Evolutionary conservation across 2,113 vertebrate species (phyloP).

Genomic region (Orycteropus afer): DNA sequence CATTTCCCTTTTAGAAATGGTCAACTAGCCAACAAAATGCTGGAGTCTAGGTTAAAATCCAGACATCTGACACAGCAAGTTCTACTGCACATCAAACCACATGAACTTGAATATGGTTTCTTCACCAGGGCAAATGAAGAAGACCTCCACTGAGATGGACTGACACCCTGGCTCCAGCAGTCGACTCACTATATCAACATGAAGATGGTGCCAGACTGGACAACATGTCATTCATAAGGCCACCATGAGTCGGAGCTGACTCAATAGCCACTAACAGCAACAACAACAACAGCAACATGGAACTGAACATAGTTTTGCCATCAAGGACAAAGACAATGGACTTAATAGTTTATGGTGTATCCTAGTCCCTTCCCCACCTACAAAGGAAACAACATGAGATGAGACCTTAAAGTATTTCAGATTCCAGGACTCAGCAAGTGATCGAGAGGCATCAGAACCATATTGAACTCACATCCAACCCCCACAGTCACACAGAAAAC

Average conservation of each 20-base stretch:
- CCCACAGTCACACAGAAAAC: no score
- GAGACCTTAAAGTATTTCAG: background rate
- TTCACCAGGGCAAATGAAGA: background rate
- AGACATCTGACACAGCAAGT: background rate
- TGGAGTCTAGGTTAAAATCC: background rate
- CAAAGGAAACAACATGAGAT: background rate
- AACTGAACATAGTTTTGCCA: background rate
- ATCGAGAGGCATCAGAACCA: no score
- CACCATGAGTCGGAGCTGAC: no score
- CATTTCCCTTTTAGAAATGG: background rate
- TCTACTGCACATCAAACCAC: background rate
- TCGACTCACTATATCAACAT: no score
- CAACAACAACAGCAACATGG: no score
- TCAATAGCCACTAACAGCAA: no score
- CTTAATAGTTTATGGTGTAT: background rate
- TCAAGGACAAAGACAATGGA: background rate
- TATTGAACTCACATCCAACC: no score
- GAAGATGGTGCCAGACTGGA: no score
- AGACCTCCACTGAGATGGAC: no score
- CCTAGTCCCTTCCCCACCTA: background rate
- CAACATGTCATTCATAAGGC: no score
- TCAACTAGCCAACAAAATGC: background rate
- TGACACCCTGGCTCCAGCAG: no score
- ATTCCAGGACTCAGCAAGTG: background rate
- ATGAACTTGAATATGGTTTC: background rate